A percentile compares a stretch with the other conserved stretches of the same genome.
Conservation (phyloP, 2,113 vertebrate species). For the Callorhinus ursinus region DNA sequence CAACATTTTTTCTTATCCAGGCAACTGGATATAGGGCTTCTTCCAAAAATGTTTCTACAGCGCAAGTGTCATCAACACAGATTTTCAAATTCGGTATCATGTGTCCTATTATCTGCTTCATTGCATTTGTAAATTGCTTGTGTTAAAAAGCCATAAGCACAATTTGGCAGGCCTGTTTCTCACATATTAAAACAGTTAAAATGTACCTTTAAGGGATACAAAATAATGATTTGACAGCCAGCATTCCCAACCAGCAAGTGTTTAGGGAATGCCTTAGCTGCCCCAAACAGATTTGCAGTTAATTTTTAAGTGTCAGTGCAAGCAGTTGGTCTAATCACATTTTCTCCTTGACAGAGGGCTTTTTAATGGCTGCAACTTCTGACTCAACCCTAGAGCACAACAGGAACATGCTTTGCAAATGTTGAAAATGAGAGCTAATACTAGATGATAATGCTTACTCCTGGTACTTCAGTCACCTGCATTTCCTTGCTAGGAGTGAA, state of each 20-base stretch:
- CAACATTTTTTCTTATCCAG: slow-evolving; percentile 55
- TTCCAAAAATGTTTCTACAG: slow-evolving; percentile 51
- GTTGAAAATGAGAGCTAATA: slow-evolving; percentile 12
- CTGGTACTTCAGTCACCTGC: not conserved
- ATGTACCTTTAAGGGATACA: slow-evolving; percentile 72
- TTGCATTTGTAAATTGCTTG: slow-evolving; percentile 78
- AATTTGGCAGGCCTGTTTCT: slow-evolving; percentile 71
- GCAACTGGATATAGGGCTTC: slow-evolving; percentile 2
- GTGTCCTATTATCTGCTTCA: slow-evolving; percentile 78
- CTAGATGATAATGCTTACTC: not conserved
- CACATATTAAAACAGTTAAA: slow-evolving; percentile 72
- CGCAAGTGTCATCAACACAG: slow-evolving; percentile 30
- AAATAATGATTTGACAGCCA: slow-evolving; percentile 63
- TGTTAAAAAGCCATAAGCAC: slow-evolving; percentile 81
- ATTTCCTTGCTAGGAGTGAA: slow-evolving; percentile 31
- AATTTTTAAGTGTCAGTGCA: slow-evolving; percentile 64
- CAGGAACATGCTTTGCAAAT: slow-evolving; percentile 6
- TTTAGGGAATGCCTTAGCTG: slow-evolving; percentile 52
- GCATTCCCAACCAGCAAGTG: slow-evolving; percentile 32
- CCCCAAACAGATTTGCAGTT: slow-evolving; percentile 60
- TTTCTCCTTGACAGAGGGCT: slow-evolving; percentile 71
- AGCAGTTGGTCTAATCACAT: slow-evolving; percentile 57
- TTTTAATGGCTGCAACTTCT: slow-evolving; percentile 52
- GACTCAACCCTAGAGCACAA: slow-evolving; percentile 8
- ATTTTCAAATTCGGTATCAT: slow-evolving; percentile 74